A percentile compares a stretch with the other conserved stretches of the same genome.
phyloP scores from a whole-genome alignment of 2,888 invertebrate species.

The Napeogenes sylphis region DNA sequence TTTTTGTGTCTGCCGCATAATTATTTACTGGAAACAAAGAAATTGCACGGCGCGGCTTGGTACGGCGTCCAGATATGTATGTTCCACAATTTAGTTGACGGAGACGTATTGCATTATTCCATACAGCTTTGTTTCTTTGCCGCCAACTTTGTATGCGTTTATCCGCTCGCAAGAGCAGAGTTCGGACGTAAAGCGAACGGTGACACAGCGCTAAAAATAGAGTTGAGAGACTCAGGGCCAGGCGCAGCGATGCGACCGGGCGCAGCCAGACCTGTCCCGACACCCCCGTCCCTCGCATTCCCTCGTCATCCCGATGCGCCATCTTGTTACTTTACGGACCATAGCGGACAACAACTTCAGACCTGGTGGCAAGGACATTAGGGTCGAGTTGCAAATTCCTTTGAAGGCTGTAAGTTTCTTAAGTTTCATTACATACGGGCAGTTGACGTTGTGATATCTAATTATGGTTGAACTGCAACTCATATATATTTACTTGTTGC shows the following conservation, averaged over 20 bases:
- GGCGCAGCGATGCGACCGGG: slow-evolving; percentile 47
- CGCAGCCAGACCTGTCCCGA: slow-evolving; percentile 39
- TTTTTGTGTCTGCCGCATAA: slow-evolving; percentile 25
- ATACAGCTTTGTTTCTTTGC: slow-evolving; percentile 35
- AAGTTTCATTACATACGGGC: slow-evolving; percentile 9
- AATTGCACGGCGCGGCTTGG: slow-evolving; percentile 18
- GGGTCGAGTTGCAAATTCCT: slow-evolving; percentile 42
- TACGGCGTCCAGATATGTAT: slow-evolving; percentile 19
- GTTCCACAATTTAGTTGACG: slow-evolving; percentile 20
- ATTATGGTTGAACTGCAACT: slow-evolving; percentile 1
- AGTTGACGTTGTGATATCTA: not conserved
- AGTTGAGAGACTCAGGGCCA: slow-evolving; percentile 51
- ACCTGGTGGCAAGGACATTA: slow-evolving; percentile 55
- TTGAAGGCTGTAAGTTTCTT: slow-evolving; percentile 28
- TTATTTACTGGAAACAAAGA: slow-evolving; percentile 29
- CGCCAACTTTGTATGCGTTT: slow-evolving; percentile 37
- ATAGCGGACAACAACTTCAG: slow-evolving; percentile 48
- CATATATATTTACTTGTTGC: slow-evolving; percentile 1
- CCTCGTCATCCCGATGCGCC: slow-evolving; percentile 57
- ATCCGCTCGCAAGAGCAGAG: slow-evolving; percentile 43
- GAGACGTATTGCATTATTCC: slow-evolving; percentile 28
- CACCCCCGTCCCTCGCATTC: slow-evolving; percentile 55
- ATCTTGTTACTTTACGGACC: slow-evolving; percentile 65
- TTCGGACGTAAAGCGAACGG: slow-evolving; percentile 55
- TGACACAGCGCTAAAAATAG: slow-evolving; percentile 77